Percentiles rank a stretch among this genome's conserved stretches.
phyloP scores from a whole-genome alignment of 2,888 invertebrate genomes.

The Papilio demoleus region DNA sequence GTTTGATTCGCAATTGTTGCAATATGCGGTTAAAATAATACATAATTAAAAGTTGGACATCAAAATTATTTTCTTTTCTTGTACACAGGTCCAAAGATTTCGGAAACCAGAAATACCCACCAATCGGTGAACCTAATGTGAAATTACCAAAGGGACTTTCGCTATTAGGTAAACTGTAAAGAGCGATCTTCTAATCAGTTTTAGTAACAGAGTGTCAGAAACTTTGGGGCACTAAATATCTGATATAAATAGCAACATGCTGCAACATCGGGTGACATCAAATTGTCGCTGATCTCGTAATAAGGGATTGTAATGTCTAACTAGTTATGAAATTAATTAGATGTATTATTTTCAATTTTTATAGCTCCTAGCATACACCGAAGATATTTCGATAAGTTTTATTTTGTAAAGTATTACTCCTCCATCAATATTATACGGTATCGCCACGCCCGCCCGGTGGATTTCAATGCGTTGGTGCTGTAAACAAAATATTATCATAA shows the following conservation, averaged over 20 bases:
- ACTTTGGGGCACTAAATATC: conserved; percentile 8
- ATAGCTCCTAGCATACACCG: conserved; percentile 84
- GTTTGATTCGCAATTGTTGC: conserved; percentile 82
- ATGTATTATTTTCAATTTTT: conserved; percentile 84
- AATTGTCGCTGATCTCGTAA: conserved; percentile 82
- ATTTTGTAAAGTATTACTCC: conserved; percentile 82
- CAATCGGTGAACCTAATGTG: conserved; percentile 72
- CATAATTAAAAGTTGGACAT: conserved; percentile 77
- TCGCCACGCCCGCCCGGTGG: conserved; percentile 47
- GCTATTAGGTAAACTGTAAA: conserved; percentile 37
- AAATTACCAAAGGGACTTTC: conserved; percentile 70
- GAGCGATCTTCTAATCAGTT: conserved; percentile 23
- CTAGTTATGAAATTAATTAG: conserved; percentile 83
- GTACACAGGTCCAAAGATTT: conserved; percentile 77
- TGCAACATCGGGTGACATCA: conserved; percentile 73
- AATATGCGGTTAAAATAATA: conserved; percentile 80
- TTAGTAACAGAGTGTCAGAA: conserved; percentile 1
- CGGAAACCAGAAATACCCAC: conserved; percentile 75
- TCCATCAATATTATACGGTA: conserved; percentile 81
- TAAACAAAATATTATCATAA: conserved; percentile 49
- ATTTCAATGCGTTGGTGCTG: conserved; percentile 43
- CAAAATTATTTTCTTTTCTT: conserved; percentile 57
- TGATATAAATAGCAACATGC: conserved; percentile 44
- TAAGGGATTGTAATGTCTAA: conserved; percentile 83
- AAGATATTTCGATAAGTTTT: conserved; percentile 84